These are phyloP conservation scores for Chinchilla lanigera DNA, from an alignment of 2,113 vertebrate genomes.

Conservation along the genomic window DNA sequence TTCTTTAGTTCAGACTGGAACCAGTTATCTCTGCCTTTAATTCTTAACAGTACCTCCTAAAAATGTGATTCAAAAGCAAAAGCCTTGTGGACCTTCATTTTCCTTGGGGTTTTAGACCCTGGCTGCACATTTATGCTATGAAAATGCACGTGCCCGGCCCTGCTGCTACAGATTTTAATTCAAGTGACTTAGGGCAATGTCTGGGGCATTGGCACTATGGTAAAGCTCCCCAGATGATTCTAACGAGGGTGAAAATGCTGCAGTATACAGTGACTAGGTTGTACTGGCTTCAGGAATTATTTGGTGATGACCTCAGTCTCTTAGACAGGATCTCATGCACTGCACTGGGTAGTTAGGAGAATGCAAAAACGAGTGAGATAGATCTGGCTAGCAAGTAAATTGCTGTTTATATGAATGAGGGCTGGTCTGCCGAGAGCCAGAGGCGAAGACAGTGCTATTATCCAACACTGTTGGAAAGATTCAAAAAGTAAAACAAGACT, in stretches of 20 bases:
- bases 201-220: background rate
- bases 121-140: background rate
- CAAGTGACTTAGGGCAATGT: background rate
- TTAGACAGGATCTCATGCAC: background rate
- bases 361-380: background rate
- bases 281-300: background rate
- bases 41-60: background rate
- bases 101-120: background rate
- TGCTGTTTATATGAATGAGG: background rate
- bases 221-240: background rate
- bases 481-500: background rate
- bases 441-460: background rate
- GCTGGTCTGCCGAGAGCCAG: background rate
- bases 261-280: background rate
- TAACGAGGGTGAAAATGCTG: background rate
- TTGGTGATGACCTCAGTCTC: background rate
- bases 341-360: background rate
- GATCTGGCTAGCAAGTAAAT: background rate
- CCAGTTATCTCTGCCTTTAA: background rate
- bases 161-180: background rate
- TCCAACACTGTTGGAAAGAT: background rate
- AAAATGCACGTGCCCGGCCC: background rate
- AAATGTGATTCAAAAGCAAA: background rate
- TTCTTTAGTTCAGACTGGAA: constrained; percentile 37
- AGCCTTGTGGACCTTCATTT: background rate